Conservation (phyloP, 2,113 vertebrate species). For the Laticauda colubrina region DNA sequence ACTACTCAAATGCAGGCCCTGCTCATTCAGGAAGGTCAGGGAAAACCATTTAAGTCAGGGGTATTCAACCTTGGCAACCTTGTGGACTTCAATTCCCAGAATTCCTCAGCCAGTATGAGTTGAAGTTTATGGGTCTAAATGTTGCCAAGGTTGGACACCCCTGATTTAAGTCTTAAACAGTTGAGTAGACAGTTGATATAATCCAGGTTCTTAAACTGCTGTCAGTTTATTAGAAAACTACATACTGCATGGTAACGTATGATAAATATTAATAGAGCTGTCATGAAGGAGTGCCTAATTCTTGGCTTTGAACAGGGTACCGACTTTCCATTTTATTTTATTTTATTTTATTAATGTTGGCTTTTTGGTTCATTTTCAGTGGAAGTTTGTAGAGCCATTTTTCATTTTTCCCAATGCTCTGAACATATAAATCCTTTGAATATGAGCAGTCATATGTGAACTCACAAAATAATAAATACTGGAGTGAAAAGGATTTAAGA, state of each 20-base stretch:
- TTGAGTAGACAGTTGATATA: background rate
- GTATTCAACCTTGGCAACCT: background rate
- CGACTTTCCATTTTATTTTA: background rate
- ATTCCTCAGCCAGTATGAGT: background rate
- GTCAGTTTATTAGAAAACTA: background rate
- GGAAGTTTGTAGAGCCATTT: background rate
- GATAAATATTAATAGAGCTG: background rate
- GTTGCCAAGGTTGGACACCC: background rate
- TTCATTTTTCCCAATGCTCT: conserved; percentile 4
- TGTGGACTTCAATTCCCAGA: background rate
- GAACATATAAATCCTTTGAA: background rate
- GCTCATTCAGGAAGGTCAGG: background rate
- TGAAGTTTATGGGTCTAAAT: background rate
- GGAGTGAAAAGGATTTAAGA: background rate
- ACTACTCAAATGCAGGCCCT: background rate
- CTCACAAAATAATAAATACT: background rate
- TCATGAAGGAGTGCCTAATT: background rate
- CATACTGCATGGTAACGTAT: background rate
- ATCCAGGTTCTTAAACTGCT: background rate
- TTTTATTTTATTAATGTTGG: fast-evolving
- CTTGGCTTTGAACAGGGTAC: background rate
- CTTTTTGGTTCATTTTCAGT: background rate
- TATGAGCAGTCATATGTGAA: background rate
- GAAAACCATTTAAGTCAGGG: background rate
- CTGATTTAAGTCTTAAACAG: background rate